phyloP scores from a whole-genome alignment of 2,797 vertebrate genomes.

The Falco concolor region DNA sequence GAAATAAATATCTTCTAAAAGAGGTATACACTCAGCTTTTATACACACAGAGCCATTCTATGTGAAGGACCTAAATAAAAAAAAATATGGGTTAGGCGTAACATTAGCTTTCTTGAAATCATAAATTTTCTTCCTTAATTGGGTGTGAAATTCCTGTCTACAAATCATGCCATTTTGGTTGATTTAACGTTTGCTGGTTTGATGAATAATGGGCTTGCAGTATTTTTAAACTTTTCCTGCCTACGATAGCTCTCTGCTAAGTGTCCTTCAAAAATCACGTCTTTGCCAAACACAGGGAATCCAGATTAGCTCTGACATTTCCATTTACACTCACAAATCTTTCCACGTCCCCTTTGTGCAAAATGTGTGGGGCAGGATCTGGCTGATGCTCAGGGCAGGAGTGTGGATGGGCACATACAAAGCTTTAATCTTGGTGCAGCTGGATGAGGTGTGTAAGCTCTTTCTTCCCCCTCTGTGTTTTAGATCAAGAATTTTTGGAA shows the following conservation, averaged over 20 bases:
- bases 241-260: not conserved
- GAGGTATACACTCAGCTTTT: not conserved
- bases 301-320: not conserved
- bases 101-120: conserved; percentile 2
- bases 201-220: not conserved
- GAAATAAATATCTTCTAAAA: not conserved
- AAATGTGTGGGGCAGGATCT: not conserved
- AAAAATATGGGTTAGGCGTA: not conserved
- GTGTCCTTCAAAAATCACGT: not conserved
- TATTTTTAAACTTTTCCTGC: not conserved
- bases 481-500: not conserved
- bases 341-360: not conserved
- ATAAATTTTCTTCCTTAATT: conserved; percentile 14
- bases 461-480: not conserved
- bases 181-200: not conserved
- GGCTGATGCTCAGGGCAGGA: accelerated
- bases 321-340: not conserved
- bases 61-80: not conserved
- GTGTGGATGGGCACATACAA: accelerated
- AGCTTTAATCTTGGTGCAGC: not conserved
- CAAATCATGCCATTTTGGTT: conserved; percentile 1
- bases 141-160: conserved; percentile 25
- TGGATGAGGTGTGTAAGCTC: not conserved
- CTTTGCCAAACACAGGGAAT: not conserved
- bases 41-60: not conserved